Conservation (phyloP, 1,140 invertebrate species). For the Brachionus rotundiformis region DNA sequence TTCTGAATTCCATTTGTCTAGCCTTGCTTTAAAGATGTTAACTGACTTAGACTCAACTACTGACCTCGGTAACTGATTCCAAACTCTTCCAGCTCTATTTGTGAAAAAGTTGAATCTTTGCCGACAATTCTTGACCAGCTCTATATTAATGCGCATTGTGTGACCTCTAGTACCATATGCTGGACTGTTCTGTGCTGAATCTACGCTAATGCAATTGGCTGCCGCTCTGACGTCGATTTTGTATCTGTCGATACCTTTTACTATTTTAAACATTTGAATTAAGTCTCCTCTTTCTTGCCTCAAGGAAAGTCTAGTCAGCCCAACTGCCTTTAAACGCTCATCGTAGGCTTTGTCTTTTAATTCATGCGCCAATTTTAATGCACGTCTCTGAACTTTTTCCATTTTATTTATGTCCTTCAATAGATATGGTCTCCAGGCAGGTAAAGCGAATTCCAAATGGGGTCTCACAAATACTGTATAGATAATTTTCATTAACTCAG, state of each 20-base stretch:
- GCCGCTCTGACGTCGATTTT: not conserved
- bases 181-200: not conserved
- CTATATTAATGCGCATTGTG: not conserved
- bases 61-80: not conserved
- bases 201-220: not conserved
- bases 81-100: no score
- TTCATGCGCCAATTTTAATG: not conserved
- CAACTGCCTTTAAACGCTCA: constrained; percentile 1
- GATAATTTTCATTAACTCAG: not conserved
- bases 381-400: constrained; percentile 12
- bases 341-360: not conserved
- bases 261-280: not conserved
- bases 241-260: not conserved
- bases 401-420: not conserved
- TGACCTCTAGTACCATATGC: not conserved
- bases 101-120: not conserved
- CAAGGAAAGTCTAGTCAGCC: not conserved
- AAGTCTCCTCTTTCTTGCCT: not conserved
- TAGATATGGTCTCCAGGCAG: not conserved
- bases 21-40: not conserved
- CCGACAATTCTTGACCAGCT: not conserved
- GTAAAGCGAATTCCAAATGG: not conserved
- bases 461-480: not conserved
- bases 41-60: not conserved
- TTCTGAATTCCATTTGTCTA: not conserved